Conservation (phyloP, 2,888 invertebrate species). For the Pammene aurita region DNA sequence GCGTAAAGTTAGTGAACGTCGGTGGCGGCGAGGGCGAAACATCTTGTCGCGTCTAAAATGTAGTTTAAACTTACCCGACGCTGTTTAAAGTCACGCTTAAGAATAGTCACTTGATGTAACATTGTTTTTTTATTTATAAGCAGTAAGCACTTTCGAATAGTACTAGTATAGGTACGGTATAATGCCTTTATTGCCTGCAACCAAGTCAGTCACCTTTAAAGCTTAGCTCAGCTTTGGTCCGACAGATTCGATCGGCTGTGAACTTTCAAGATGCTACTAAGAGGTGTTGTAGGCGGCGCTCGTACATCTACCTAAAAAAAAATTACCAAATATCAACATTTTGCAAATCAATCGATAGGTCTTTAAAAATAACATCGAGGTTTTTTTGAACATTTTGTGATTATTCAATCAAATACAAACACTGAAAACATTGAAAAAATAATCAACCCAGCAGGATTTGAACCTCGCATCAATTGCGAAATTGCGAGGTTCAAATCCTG, state of each 20-base stretch:
- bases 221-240: conserved; percentile 27
- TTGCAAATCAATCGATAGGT: too few relatives aligned
- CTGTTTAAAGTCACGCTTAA: conserved; percentile 42
- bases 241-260: conserved; percentile 17
- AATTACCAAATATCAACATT: too few relatives aligned
- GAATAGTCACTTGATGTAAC: not conserved
- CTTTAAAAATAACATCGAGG: too few relatives aligned
- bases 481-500: too few relatives aligned
- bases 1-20: conserved; percentile 39
- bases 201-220: conserved; percentile 29
- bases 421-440: too few relatives aligned
- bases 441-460: too few relatives aligned
- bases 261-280: conserved; percentile 22
- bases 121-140: not conserved
- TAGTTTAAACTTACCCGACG: conserved; percentile 43
- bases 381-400: too few relatives aligned
- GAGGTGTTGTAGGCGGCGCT: conserved; percentile 12
- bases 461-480: too few relatives aligned
- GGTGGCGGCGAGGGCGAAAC: conserved; percentile 34
- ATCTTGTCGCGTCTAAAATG: conserved; percentile 43
- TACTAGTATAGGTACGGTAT: not conserved
- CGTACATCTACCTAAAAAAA: not conserved
- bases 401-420: too few relatives aligned
- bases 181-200: conserved; percentile 21
- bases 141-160: not conserved